These are phyloP conservation scores for Bradypodion ventrale DNA, from an alignment of 2,797 vertebrate species.

Conservation along the genomic window DNA sequence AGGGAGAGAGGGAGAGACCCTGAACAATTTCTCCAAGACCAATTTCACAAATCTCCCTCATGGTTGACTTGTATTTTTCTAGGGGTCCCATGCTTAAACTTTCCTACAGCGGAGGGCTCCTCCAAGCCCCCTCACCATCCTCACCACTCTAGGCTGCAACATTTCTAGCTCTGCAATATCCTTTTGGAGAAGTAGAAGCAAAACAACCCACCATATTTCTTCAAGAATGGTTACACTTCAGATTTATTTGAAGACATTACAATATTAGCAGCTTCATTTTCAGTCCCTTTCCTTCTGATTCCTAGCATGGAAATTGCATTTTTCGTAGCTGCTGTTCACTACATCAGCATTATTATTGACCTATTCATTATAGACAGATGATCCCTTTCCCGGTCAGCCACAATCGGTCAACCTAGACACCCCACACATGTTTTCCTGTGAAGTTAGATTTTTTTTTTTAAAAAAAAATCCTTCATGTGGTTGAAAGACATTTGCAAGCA, in stretches of 20 bases:
- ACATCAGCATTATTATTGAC: not conserved
- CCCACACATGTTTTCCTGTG: not conserved
- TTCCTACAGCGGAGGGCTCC: not conserved
- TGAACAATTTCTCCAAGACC: not conserved
- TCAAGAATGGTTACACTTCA: not conserved
- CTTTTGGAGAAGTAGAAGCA: not conserved
- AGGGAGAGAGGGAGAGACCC: too few relatives aligned
- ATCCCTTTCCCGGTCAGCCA: not conserved
- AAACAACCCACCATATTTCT: not conserved
- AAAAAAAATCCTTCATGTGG: too few relatives aligned
- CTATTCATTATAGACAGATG: not conserved
- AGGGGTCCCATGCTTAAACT: not conserved
- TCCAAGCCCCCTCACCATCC: not conserved
- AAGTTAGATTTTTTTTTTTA: not conserved
- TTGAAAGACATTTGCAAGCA: not conserved
- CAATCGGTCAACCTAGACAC: not conserved
- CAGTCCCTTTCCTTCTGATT: not conserved
- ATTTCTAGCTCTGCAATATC: not conserved
- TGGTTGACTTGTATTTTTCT: not conserved
- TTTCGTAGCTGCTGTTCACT: not conserved
- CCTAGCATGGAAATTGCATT: not conserved
- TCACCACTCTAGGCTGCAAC: not conserved
- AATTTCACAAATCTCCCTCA: not conserved
- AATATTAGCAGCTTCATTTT: not conserved
- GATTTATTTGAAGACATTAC: not conserved